phyloP scores from a whole-genome alignment of 2,113 vertebrate species.

The Cathartes aura region DNA sequence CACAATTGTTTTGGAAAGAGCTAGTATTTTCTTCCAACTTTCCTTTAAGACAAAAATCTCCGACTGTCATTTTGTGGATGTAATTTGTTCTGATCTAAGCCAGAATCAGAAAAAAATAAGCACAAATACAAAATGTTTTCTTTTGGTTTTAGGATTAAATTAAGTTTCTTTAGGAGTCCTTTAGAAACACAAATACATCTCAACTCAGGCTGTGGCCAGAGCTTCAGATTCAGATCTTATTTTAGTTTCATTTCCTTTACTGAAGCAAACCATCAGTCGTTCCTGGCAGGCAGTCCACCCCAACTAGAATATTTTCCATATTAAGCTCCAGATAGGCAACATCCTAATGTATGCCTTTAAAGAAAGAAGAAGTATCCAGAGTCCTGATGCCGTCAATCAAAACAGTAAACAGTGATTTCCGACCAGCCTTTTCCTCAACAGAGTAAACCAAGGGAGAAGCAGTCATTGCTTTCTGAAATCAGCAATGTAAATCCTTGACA shows the following conservation, averaged over 20 bases:
- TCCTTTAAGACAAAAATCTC: not conserved
- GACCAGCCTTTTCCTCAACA: not conserved
- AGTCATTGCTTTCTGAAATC: constrained; percentile 36
- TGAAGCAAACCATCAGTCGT: constrained; percentile 25
- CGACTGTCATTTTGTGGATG: not conserved
- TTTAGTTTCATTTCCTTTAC: constrained; percentile 29
- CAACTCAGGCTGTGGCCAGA: not conserved
- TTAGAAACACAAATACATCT: constrained; percentile 14
- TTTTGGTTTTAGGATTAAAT: not conserved
- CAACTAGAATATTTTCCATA: constrained; percentile 7
- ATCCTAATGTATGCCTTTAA: not conserved
- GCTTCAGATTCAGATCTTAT: constrained; percentile 2
- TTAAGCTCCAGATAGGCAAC: not conserved
- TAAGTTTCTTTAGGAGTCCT: not conserved
- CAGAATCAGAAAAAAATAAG: not conserved
- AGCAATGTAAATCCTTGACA: constrained; percentile 18
- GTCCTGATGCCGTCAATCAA: not conserved
- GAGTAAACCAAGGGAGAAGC: not conserved
- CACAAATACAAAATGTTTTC: not conserved
- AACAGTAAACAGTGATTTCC: not conserved
- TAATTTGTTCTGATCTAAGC: not conserved
- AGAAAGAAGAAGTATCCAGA: constrained; percentile 2
- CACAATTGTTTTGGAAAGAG: not conserved
- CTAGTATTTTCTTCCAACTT: not conserved
- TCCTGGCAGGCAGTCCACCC: not conserved